Base-by-base conservation (phyloP, 1,140 invertebrate species). In the Drosophila burlai region DNA sequence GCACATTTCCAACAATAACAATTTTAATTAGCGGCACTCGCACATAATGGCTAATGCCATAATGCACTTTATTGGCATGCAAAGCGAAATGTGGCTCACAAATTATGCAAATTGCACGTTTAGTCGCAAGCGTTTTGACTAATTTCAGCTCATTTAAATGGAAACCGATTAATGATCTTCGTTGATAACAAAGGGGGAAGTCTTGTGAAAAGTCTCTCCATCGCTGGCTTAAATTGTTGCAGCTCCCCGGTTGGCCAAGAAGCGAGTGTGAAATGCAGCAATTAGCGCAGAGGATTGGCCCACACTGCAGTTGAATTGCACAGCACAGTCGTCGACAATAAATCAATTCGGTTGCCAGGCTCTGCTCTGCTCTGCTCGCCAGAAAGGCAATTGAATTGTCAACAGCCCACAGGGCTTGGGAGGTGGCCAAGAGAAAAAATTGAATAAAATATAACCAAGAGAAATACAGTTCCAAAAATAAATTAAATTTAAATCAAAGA, bases 41-140 rank as follows among this genome's bases (percentile, higher is more conserved):
- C 75, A 83, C 80, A 78, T 82, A 69, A 80, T 84, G 63, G 60
- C 52, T 29, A 29, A 29, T 29, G 29, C 77, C 77, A 84, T 66
- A 81, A 76, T 84, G 81, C 77, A 83, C 65, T 81, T 75, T 55
- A 84, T 85, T 81, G 82, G 58, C 72, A 81, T 85, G 78, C 55
- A 65, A 68, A 59, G 21, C 71, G 55, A 72, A 73, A 73, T 73
- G 69, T 73, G 43, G 69, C 69, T 40, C 67, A 73, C 38, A 73
- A 73, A 68, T 84, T 65, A 81, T 85, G 81, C 73, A 78, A 84
- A 84, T 84, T 81, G 59, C 50, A 50, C 64, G 65, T 74, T 61
- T 86, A 85, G 54, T 46, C 46, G 73, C 80, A 52, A 46, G 54
- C 75, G 52, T 75, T 86, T 86, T 74, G 58, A 75, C 82, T 49